Evolutionary conservation across 2,113 vertebrate species (phyloP).

Genomic region (Campylomormyrus tamandua): DNA sequence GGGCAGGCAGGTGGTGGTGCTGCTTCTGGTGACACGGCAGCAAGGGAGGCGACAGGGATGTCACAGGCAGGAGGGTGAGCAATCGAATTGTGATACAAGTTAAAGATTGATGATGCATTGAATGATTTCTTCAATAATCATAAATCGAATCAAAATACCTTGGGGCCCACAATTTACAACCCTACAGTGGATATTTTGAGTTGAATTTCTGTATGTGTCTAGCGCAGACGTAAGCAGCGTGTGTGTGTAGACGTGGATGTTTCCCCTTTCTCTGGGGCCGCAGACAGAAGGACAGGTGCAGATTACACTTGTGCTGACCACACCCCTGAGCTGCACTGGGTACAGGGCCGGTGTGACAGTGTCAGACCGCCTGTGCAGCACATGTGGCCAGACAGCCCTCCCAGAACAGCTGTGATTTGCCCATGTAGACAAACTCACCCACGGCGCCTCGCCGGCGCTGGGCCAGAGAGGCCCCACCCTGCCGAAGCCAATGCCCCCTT

Average conservation of each 20-base stretch:
- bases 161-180: not conserved
- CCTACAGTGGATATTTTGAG: not conserved
- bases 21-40: not conserved
- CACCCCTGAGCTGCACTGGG: not conserved
- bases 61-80: not conserved
- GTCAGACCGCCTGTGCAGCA: not conserved
- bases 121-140: not conserved
- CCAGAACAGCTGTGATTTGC: conserved; percentile 50
- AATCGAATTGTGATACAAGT: not conserved
- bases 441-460: conserved; percentile 22
- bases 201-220: not conserved
- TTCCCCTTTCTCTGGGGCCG: not conserved
- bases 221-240: not conserved
- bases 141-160: not conserved
- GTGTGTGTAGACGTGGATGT: not conserved
- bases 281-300: conserved; percentile 17
- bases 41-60: not conserved
- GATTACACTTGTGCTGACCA: conserved; percentile 3
- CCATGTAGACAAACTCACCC: conserved; percentile 35
- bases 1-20: not conserved
- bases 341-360: not conserved
- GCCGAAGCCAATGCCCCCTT: conserved; percentile 22
- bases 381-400: not conserved
- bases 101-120: not conserved
- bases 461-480: conserved; percentile 9